A percentile compares a stretch with the other conserved stretches of the same genome.
These are phyloP conservation scores for Hemicrepidius hirtus DNA, from an alignment of 2,888 invertebrate genomes.

Conservation along the genomic window DNA sequence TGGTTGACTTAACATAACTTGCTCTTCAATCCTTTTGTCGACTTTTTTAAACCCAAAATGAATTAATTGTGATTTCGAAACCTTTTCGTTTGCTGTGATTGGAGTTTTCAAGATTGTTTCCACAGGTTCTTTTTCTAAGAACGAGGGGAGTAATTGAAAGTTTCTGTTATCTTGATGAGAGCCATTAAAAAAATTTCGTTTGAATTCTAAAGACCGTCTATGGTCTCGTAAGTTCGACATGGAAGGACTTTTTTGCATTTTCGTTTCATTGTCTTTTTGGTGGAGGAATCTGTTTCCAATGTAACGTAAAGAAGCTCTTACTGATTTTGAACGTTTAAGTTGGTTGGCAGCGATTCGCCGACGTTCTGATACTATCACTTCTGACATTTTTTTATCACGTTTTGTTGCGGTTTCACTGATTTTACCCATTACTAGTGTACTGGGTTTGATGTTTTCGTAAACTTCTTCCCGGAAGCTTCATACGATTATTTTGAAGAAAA, in stretches of 20 bases:
- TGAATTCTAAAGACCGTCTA: conserved; percentile 52
- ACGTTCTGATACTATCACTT: conserved; percentile 66
- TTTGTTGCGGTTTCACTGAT: conserved; percentile 53
- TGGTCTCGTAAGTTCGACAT: conserved; percentile 61
- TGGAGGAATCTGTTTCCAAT: conserved; percentile 77
- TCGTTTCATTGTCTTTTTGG: conserved; percentile 57
- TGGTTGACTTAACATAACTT: conserved; percentile 59
- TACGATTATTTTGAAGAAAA: background rate
- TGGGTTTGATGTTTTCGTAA: background rate
- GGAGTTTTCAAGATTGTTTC: conserved; percentile 70
- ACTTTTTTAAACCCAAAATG: conserved; percentile 58
- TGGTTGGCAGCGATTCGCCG: conserved; percentile 57
- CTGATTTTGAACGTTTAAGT: conserved; percentile 79
- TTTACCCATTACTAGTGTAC: conserved; percentile 66
- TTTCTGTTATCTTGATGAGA: conserved; percentile 33
- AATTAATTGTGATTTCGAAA: conserved; percentile 51
- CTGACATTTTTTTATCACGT: conserved; percentile 65
- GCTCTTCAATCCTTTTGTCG: conserved; percentile 59
- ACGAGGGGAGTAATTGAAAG: conserved; percentile 43
- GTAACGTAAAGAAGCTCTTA: conserved; percentile 81
- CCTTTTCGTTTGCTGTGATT: conserved; percentile 54
- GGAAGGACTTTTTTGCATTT: conserved; percentile 64
- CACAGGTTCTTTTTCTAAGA: conserved; percentile 46
- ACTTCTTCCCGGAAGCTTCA: background rate
- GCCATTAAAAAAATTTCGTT: conserved; percentile 50